These are phyloP conservation scores for Microtus montanus DNA, from an alignment of 2,113 vertebrate species.

Conservation along the genomic window DNA sequence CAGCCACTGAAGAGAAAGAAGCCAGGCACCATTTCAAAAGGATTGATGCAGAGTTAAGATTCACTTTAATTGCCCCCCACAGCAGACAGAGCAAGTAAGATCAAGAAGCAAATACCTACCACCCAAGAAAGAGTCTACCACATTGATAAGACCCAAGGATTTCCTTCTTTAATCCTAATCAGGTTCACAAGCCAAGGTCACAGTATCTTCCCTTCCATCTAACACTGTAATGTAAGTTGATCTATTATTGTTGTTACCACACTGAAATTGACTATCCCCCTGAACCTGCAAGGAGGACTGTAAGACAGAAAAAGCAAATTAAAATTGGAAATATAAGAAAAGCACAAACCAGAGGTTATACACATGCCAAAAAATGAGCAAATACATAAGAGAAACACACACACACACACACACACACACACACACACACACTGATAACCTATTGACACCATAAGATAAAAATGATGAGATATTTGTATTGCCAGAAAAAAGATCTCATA, in stretches of 20 bases:
- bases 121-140: background rate
- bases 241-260: background rate
- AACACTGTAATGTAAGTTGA: background rate
- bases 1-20: background rate
- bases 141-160: background rate
- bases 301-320: background rate
- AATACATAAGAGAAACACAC: background rate
- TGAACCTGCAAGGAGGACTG: background rate
- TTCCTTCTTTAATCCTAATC: background rate
- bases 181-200: background rate
- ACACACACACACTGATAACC: background rate
- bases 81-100: background rate
- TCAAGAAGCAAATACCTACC: background rate
- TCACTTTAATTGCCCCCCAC: background rate
- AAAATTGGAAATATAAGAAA: background rate
- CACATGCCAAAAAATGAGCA: background rate
- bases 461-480: background rate
- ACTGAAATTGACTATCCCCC: background rate
- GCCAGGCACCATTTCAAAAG: background rate
- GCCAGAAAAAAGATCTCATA: background rate
- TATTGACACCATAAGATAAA: background rate
- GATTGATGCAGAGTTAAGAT: background rate
- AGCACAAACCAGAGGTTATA: background rate
- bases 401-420: background rate
- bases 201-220: background rate